Percentiles rank a stretch among this genome's conserved stretches.
phyloP scores from a whole-genome alignment of 2,113 vertebrate species.

The Silurus meridionalis region DNA sequence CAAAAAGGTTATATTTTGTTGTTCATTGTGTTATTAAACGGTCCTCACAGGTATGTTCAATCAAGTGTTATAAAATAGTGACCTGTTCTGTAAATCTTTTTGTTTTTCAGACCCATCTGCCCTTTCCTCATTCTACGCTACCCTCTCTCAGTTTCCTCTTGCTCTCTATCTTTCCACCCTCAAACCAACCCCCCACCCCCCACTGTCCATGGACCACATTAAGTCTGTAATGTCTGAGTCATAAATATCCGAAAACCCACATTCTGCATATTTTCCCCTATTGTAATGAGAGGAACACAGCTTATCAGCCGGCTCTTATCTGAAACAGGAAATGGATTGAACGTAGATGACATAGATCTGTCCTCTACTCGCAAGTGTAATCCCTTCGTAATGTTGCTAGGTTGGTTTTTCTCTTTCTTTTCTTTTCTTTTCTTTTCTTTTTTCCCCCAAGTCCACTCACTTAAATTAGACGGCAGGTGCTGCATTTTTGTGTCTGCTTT shows the following conservation, averaged over 20 bases:
- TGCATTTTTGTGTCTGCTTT: constrained; percentile 90
- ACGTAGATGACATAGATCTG: constrained; percentile 65
- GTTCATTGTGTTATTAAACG: neutral
- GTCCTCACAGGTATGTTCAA: neutral
- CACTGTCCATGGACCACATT: neutral
- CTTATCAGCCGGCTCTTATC: constrained; percentile 75
- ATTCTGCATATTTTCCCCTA: constrained; percentile 55
- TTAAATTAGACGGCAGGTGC: constrained; percentile 77
- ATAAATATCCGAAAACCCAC: constrained; percentile 50
- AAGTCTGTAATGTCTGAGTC: constrained; percentile 24
- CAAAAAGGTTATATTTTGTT: neutral
- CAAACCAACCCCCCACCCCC: neutral
- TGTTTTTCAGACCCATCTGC: neutral
- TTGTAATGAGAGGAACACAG: constrained; percentile 67
- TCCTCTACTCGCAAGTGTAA: constrained; percentile 42
- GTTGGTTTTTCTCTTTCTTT: neutral
- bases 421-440: neutral
- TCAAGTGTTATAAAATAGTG: neutral
- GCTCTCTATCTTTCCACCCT: neutral
- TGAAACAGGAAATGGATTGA: constrained; percentile 55
- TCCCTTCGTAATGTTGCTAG: constrained; percentile 66
- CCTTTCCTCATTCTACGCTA: too few species aligned
- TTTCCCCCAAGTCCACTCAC: constrained; percentile 69
- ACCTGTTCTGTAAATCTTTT: neutral
- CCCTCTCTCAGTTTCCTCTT: neutral